Percentiles rank a stretch among this genome's conserved stretches.
Conservation (phyloP, 2,113 vertebrate species). For the Vanacampus margaritifer region DNA sequence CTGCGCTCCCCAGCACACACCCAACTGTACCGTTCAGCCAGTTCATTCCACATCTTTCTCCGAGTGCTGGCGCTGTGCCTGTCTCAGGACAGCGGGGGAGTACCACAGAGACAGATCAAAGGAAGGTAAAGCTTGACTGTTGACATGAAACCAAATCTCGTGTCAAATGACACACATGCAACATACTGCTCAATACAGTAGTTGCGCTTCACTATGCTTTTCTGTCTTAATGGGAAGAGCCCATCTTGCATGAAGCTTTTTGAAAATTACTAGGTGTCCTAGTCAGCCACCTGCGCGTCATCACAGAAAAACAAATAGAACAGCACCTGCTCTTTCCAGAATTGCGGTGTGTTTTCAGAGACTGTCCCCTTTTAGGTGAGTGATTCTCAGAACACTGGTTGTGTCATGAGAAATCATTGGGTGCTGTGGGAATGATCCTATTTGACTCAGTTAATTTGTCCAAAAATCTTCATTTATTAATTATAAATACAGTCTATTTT, state of each 20-base stretch:
- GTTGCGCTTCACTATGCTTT: too few relatives aligned
- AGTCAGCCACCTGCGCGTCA: constrained; percentile 68
- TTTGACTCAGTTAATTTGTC: too few relatives aligned
- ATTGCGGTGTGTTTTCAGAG: constrained; percentile 2
- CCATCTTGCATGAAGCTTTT: constrained; percentile 34
- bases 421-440: too few relatives aligned
- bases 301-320: constrained; percentile 21
- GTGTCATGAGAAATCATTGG: too few relatives aligned
- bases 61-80: constrained; percentile 84
- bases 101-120: constrained; percentile 96
- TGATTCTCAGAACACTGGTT: too few relatives aligned
- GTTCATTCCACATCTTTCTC: constrained; percentile 92
- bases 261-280: constrained; percentile 58
- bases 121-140: constrained; percentile 79
- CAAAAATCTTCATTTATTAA: not conserved
- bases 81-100: constrained; percentile 75
- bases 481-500: not conserved
- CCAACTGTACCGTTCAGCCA: constrained; percentile 82
- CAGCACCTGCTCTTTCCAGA: constrained; percentile 8
- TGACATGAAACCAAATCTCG: not conserved
- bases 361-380: too few relatives aligned
- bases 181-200: not conserved
- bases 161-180: not conserved
- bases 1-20: constrained; percentile 60
- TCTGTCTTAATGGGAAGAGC: too few relatives aligned